Evolutionary conservation across 2,888 invertebrate genomes (phyloP), one percentile per base, ranked within the genome.

Genomic region (Eupithecia insigniata): DNA sequence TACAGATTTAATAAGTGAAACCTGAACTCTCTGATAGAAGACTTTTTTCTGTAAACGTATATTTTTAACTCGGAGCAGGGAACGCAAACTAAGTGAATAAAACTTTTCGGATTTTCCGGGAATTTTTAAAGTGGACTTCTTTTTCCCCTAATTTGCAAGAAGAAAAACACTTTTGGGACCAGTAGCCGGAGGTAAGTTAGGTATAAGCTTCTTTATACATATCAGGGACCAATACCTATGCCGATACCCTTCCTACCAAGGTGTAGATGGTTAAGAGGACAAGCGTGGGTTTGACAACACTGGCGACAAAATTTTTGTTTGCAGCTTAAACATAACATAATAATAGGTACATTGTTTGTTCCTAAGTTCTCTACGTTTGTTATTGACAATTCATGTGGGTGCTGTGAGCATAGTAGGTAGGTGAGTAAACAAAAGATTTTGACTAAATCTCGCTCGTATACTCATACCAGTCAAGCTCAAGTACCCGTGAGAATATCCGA

Each of bases 31-130:
- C 22, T 26, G 55, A 55, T 55, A 26, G 55, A 26, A 55, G 55
- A 14, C 55, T 26, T 55, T 55, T 55, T 55, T 55, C 51, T 26
- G 55, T 55, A 62, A 39, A 46, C 55, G 28, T 39, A 62, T 71
- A 71, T 66, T 61, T 16, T 60, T 16, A 74, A 69, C 26, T 71
- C 43, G 46, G 71, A 71, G 71, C 67, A 65, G 67, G 69, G 69
- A 74, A 62, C 66, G 66, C 43, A 60, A 71, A 51, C 64, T 76
- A 76, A 77, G 76, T 78, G 78, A 78, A 78, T 76, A 77, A 84
- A 83, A 84, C 77, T 83, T 85, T 82, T 80, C 71, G 82, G 80
- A 83, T 83, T 82, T 79, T 58, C 77, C 73, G 70, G 73, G 76
- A 80, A 84, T 80, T 81, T 83, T 78, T 73, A 69, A 69, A 75